phyloP scores from a whole-genome alignment of 1,140 invertebrate genomes.

The Pteromalus puparum region DNA sequence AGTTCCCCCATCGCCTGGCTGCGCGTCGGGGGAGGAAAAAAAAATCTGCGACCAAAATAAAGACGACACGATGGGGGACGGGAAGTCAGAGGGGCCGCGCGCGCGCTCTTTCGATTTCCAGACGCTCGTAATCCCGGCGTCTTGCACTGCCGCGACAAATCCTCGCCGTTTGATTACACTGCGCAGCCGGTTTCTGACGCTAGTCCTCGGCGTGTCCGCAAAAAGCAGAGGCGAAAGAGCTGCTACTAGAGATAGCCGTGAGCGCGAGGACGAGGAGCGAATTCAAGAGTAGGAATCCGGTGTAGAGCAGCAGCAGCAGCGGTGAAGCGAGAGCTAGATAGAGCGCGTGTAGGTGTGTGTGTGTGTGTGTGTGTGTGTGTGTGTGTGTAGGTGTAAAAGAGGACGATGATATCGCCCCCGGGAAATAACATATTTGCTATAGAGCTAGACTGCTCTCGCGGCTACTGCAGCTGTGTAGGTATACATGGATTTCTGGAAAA shows the following conservation, averaged over 20 bases:
- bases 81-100: not conserved
- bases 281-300: not conserved
- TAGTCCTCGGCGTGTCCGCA: conserved; percentile 40
- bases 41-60: not conserved
- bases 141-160: conserved; percentile 22
- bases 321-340: too few relatives aligned
- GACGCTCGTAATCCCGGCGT: conserved; percentile 22
- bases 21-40: not conserved
- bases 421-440: conserved; percentile 59
- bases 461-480: conserved; percentile 36
- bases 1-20: not conserved
- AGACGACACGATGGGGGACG: not conserved
- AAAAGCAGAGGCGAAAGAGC: conserved; percentile 21
- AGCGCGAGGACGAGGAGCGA: not conserved
- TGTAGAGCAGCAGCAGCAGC: not conserved
- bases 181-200: not conserved
- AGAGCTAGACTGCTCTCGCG: not conserved
- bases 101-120: not conserved
- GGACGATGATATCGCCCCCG: conserved; percentile 52
- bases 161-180: conserved; percentile 26
- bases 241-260: not conserved
- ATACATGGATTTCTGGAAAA: not conserved
- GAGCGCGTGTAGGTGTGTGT: too few relatives aligned
- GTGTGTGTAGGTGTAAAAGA: not conserved
- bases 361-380: not conserved